These are phyloP conservation scores for Ascidia mentula DNA, from an alignment of 23 tunicate genomes.

Conservation along the genomic window DNA sequence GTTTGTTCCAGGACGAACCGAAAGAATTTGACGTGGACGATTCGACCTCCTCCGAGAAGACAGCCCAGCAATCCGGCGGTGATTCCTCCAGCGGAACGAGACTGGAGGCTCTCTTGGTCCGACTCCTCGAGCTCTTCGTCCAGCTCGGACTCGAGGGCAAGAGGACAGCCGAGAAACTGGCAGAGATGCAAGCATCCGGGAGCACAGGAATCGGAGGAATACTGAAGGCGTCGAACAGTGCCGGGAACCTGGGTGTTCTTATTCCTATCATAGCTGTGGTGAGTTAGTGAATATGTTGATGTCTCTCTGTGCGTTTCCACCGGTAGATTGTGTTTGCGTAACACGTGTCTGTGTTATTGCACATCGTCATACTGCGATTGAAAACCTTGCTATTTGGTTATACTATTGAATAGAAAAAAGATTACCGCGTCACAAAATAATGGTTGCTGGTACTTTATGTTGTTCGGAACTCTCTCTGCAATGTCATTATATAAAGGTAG, in stretches of 20 bases:
- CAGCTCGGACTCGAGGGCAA: slow-evolving; percentile 80
- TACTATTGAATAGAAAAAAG: no score
- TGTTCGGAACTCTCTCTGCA: no score
- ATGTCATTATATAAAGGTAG: no score
- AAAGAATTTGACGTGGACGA: neutral
- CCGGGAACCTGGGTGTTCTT: slow-evolving; percentile 82
- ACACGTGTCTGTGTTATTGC: no score
- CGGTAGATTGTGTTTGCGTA: no score
- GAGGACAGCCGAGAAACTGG: slow-evolving; percentile 29
- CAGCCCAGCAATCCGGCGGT: neutral
- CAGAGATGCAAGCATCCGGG: slow-evolving; percentile 5
- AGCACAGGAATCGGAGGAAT: slow-evolving; percentile 26
- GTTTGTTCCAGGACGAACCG: neutral
- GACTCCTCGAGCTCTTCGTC: slow-evolving; percentile 77
- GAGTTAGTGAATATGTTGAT: neutral
- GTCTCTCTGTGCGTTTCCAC: no score
- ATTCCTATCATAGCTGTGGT: slow-evolving; percentile 94
- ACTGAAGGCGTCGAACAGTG: slow-evolving; percentile 63
- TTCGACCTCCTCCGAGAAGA: neutral
- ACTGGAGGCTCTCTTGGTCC: slow-evolving; percentile 68
- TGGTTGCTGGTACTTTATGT: no score
- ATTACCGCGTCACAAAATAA: no score
- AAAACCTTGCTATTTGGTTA: no score
- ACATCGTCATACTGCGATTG: no score
- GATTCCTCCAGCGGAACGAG: slow-evolving; percentile 13